Percentiles rank a stretch among this genome's conserved stretches.
Conservation (phyloP, 2,888 invertebrate species). For the Tenthredo amoena region DNA sequence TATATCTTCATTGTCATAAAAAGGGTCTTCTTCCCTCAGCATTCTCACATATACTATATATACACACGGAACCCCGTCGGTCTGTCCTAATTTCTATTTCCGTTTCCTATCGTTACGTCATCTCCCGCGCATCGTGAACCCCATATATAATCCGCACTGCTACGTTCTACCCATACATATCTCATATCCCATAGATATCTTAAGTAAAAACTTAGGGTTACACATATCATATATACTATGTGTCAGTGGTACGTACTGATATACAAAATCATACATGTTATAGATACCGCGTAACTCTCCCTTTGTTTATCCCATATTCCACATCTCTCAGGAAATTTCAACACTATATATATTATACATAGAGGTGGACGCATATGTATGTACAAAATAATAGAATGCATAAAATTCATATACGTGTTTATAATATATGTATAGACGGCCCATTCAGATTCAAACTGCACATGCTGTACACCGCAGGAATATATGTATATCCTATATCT, state of each 20-base stretch:
- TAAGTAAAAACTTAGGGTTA: neutral
- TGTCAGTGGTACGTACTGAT: neutral
- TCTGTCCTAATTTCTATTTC: conserved; percentile 66
- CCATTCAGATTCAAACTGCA: conserved; percentile 30
- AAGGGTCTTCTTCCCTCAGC: conserved; percentile 5
- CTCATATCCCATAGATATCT: neutral
- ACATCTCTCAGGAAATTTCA: neutral
- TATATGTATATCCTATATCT: neutral
- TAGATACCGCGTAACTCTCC: neutral
- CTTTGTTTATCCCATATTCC: neutral
- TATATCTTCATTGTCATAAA: conserved; percentile 52
- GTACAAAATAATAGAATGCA: neutral
- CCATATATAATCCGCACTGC: conserved; percentile 14
- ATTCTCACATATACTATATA: neutral
- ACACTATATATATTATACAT: neutral
- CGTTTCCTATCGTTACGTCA: conserved; percentile 55
- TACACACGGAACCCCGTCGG: conserved; percentile 43
- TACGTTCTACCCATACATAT: conserved; percentile 14
- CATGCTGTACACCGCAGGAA: conserved; percentile 31
- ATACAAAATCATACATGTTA: neutral
- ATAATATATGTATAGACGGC: conserved; percentile 11
- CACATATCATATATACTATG: neutral
- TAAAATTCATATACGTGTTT: neutral
- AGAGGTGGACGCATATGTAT: neutral
- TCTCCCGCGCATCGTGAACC: conserved; percentile 39